Evolutionary conservation across 2,113 vertebrate genomes (phyloP), one percentile per base, ranked within the genome.

Genomic region (Oxyruncus cristatus): DNA sequence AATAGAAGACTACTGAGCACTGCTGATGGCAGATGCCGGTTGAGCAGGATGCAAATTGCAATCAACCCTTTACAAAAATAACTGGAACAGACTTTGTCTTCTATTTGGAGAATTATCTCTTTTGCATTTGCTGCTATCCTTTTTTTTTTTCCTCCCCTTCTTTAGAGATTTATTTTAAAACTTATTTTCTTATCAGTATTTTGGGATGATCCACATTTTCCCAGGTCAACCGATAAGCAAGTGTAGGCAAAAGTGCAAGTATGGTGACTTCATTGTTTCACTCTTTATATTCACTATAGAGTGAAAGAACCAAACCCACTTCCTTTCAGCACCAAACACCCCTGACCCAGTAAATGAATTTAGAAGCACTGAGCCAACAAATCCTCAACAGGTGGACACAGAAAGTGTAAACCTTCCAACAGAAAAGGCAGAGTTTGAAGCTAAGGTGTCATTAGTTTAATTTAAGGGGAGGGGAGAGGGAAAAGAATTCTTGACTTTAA

Each of bases 1-100:
- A 63, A 42, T 33, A 59, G 30, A 76, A 83, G 46, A 78, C 88
- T 84, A 79, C 87, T 88, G 84, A 96, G 79, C 28, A 50, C 44
- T 87, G 93, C 89, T 96, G 95, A 96, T 92, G 92, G 95, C 94
- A 97, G 96, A 97, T 96, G 95, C 95, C 92, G 90, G 67, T 93
- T 93, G 93, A 95, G 96, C 88, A 96, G 82, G 93, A 97, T 97
- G 95, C 94, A 97, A 97, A 97, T 96, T 97, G 97, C 94, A 97
- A 97, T 97, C 95, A 97, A 28, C 26, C 91, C 92, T 65, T 97
- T 95, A 95, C 96, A 96, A 96, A 97, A 97, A 97, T 95, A 96
- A 97, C 96, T 95, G 94, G 96, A 96, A 95, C 95, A 96, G 93
- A 96, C 92, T 97, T 93, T 82, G 76, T 90, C 94, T 95, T 92